Conservation (phyloP, 2,113 vertebrate species). For the Crotalus horridus region DNA sequence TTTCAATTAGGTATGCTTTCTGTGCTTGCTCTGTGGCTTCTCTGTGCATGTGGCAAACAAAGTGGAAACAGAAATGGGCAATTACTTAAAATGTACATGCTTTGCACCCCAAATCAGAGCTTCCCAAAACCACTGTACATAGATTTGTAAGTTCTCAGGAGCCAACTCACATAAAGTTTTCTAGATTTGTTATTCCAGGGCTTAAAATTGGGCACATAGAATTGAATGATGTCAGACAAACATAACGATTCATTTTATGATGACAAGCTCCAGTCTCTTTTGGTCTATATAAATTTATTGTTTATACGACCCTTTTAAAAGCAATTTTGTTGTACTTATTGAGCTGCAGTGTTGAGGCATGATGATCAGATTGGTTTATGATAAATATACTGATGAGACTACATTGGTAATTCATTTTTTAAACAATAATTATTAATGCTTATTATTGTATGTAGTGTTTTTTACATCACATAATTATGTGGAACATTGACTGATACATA, state of each 20-base stretch:
- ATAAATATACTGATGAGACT: not conserved
- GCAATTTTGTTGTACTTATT: not conserved
- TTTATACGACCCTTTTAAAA: not conserved
- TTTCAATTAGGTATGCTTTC: not conserved
- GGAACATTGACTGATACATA: not conserved
- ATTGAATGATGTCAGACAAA: not conserved
- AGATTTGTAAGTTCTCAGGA: not conserved
- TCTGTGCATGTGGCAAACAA: not conserved
- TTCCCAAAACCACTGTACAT: not conserved
- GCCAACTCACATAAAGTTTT: not conserved
- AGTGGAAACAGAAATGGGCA: not conserved
- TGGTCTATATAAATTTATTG: not conserved
- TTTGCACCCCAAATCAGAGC: not conserved
- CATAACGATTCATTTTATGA: not conserved
- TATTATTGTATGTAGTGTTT: not conserved
- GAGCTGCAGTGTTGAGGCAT: not conserved
- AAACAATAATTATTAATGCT: not conserved
- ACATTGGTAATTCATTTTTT: not conserved
- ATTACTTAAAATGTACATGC: not conserved
- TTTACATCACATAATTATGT: not conserved
- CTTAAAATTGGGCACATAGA: not conserved
- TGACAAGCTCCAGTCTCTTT: not conserved
- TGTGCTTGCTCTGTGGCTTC: not conserved
- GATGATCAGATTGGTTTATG: not conserved
- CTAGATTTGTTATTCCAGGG: not conserved